Conservation (phyloP, 2,113 vertebrate species). For the Psilopsiagon aymara region DNA sequence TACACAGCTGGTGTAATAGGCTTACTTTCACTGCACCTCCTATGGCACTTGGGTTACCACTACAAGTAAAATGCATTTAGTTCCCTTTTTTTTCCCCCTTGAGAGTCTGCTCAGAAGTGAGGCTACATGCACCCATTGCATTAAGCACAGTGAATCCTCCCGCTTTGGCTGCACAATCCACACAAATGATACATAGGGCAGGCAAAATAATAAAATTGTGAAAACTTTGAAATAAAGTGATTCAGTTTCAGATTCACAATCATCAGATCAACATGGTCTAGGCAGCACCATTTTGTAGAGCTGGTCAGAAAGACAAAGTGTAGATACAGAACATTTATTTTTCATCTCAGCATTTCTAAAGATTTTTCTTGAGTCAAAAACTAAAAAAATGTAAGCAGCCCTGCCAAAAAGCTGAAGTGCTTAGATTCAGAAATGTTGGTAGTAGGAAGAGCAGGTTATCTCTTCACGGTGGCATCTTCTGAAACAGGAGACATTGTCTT, state of each 20-base stretch:
- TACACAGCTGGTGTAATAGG: neutral
- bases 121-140: accelerated
- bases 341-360: neutral
- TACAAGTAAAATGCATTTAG: constrained; percentile 5
- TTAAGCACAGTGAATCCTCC: neutral
- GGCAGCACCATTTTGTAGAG: neutral
- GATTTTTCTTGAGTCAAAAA: neutral
- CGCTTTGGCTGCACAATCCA: neutral
- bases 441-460: neutral
- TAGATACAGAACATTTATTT: neutral
- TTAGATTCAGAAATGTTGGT: neutral
- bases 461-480: neutral
- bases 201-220: neutral
- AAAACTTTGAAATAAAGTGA: neutral
- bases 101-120: neutral
- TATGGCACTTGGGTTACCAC: neutral
- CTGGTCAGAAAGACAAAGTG: neutral
- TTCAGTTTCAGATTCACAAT: neutral
- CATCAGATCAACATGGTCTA: neutral
- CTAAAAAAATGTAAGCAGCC: neutral
- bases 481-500: neutral
- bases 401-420: neutral
- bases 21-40: neutral
- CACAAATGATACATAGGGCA: neutral
- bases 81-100: neutral